Percentiles rank a stretch among this genome's conserved stretches.
phyloP scores from a whole-genome alignment of 2,797 vertebrate genomes.

The Sebastes elongatus region DNA sequence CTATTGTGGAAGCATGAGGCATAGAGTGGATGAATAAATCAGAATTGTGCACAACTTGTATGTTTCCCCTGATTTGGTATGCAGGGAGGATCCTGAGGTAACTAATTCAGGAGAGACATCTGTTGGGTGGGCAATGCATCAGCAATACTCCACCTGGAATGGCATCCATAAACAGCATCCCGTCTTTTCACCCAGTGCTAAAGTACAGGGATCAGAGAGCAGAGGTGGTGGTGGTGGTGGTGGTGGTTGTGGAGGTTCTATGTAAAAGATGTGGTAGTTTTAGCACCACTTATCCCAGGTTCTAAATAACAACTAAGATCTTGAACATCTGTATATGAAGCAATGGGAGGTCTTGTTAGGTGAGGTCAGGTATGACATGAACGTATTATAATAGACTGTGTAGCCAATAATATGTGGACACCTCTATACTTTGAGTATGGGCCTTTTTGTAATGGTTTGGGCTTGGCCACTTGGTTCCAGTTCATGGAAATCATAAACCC shows the following conservation, averaged over 20 bases:
- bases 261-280: constrained; percentile 22
- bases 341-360: not conserved
- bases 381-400: not conserved
- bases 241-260: constrained; percentile 9
- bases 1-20: constrained; percentile 49
- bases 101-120: constrained; percentile 81
- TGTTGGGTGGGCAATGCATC: constrained; percentile 72
- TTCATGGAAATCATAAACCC: not conserved
- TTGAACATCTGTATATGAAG: constrained; percentile 1
- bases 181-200: constrained; percentile 30
- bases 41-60: constrained; percentile 53
- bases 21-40: constrained; percentile 65
- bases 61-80: constrained; percentile 67
- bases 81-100: constrained; percentile 69
- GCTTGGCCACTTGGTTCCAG: not conserved
- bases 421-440: not conserved
- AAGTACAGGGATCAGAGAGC: constrained; percentile 7
- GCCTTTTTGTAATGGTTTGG: not conserved
- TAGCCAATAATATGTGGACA: not conserved
- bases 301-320: not conserved
- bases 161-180: constrained; percentile 67
- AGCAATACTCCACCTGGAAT: constrained; percentile 73
- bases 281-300: constrained; percentile 17
- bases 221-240: not conserved
- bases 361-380: not conserved